A percentile compares a stretch with the other conserved stretches of the same genome.
Conservation (phyloP, 2,797 vertebrate genomes). For the Pangasius djambal region DNA sequence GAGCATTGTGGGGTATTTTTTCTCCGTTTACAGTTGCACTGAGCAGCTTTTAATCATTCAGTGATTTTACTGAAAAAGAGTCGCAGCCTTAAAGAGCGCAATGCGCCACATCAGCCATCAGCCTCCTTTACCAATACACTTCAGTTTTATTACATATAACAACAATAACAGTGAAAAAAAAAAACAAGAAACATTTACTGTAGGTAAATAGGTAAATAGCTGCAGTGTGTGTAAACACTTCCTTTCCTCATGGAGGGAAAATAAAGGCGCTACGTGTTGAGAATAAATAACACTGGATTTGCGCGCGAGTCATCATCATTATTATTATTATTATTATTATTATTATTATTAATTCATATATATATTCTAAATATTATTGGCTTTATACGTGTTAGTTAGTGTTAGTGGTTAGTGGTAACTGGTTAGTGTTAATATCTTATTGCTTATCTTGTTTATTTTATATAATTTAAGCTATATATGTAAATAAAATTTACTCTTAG, state of each 20-base stretch:
- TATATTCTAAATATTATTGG: too few species aligned
- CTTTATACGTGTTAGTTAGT: too few species aligned
- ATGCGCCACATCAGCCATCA: conserved; percentile 44
- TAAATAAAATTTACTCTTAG: background rate
- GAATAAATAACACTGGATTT: conserved; percentile 11
- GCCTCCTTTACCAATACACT: background rate
- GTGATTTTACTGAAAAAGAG: conserved; percentile 9
- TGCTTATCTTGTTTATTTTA: background rate
- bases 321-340: background rate
- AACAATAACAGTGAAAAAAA: background rate
- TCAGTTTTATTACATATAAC: background rate
- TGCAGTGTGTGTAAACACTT: conserved; percentile 3
- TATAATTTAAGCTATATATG: background rate
- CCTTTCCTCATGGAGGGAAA: background rate
- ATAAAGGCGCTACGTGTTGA: conserved; percentile 21
- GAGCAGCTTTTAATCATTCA: background rate
- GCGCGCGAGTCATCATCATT: background rate
- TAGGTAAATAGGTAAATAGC: background rate
- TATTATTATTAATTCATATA: background rate
- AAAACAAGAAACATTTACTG: background rate
- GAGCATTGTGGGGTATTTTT: background rate
- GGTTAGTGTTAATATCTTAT: background rate
- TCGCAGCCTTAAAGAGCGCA: conserved; percentile 47
- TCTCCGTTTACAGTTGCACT: conserved; percentile 20
- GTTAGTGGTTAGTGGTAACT: too few species aligned